A percentile compares a stretch with the other conserved stretches of the same genome.
phyloP scores from a whole-genome alignment of 2,113 vertebrate genomes.

The Rhinoptilus africanus region DNA sequence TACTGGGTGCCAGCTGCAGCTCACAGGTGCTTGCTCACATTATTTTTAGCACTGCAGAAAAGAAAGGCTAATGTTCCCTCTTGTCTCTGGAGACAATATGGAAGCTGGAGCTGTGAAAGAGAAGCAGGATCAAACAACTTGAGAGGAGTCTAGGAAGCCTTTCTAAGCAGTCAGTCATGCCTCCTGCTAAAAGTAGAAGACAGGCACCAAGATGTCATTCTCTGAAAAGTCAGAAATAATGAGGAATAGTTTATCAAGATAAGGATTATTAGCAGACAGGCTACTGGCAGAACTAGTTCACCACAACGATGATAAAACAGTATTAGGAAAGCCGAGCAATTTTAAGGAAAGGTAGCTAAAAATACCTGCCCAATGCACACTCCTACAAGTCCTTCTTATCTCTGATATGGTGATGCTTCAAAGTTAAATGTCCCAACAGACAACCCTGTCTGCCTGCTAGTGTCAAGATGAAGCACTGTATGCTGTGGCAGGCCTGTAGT shows the following conservation, averaged over 20 bases:
- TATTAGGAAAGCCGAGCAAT: neutral
- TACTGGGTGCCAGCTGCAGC: neutral
- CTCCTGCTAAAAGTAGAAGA: neutral
- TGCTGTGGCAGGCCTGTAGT: neutral
- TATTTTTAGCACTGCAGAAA: neutral
- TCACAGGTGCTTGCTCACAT: neutral
- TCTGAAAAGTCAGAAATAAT: neutral
- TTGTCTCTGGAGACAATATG: neutral
- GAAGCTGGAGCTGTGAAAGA: neutral
- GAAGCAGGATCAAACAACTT: neutral
- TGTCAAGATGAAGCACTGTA: neutral
- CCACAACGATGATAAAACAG: neutral
- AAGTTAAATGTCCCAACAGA: neutral
- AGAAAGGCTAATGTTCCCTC: neutral
- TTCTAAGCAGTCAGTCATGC: neutral
- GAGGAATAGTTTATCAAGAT: neutral
- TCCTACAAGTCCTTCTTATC: neutral
- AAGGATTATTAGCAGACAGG: neutral
- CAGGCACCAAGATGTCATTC: neutral
- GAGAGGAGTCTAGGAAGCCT: neutral
- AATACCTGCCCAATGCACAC: neutral
- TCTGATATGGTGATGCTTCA: neutral
- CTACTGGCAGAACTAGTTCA: neutral
- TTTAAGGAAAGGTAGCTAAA: conserved; percentile 12
- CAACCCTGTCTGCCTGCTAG: neutral